phyloP scores from a whole-genome alignment of 2,888 invertebrate genomes.

The Clivina fossor region DNA sequence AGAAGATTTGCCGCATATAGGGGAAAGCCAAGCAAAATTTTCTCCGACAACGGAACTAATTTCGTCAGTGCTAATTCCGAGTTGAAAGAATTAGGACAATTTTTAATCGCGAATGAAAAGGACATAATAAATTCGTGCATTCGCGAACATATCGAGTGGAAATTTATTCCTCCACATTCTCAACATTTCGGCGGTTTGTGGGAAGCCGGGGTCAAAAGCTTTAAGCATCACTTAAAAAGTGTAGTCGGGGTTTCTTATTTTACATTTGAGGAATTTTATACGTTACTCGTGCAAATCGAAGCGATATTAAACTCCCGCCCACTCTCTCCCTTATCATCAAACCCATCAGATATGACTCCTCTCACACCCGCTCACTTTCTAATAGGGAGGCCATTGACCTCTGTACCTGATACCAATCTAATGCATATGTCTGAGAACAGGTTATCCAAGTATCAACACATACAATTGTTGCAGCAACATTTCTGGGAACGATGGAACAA shows the following conservation, averaged over 20 bases:
- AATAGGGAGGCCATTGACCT: constrained; percentile 41
- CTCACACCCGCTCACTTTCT: constrained; percentile 46
- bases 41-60: constrained; percentile 40
- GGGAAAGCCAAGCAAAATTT: constrained; percentile 33
- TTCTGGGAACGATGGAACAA: constrained; percentile 38
- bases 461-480: constrained; percentile 36
- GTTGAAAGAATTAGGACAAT: background rate
- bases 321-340: constrained; percentile 39
- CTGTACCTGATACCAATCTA: constrained; percentile 42
- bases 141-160: constrained; percentile 34
- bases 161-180: constrained; percentile 41
- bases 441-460: constrained; percentile 37
- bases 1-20: constrained; percentile 36
- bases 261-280: constrained; percentile 42
- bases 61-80: constrained; percentile 38
- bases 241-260: constrained; percentile 37
- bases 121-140: background rate
- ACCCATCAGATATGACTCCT: constrained; percentile 39
- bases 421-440: constrained; percentile 30
- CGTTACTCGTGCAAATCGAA: constrained; percentile 40
- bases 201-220: constrained; percentile 42
- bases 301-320: constrained; percentile 43
- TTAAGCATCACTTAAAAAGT: constrained; percentile 42
- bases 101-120: background rate
- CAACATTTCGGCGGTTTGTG: constrained; percentile 44